Evolutionary conservation across 2,888 invertebrate genomes (phyloP).

Genomic region (Geotrupes spiniger): DNA sequence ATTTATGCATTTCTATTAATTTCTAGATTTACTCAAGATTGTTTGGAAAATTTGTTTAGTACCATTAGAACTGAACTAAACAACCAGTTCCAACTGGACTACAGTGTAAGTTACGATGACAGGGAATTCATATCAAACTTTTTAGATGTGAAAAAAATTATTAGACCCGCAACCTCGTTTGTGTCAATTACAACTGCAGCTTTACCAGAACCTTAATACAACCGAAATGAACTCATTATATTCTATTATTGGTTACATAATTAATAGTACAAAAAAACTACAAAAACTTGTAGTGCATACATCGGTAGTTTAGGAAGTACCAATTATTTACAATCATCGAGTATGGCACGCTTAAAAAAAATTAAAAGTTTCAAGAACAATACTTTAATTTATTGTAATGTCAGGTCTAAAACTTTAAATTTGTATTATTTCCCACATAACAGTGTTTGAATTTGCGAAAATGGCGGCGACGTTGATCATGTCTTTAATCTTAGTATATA

Average conservation of each 20-base stretch:
- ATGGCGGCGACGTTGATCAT: too few relatives aligned
- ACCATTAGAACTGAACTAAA: constrained; percentile 19
- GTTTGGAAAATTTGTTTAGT: constrained; percentile 18
- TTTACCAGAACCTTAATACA: constrained; percentile 1
- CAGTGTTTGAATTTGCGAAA: too few relatives aligned
- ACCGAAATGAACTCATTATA: constrained; percentile 3
- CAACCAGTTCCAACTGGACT: constrained; percentile 17
- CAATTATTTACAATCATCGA: too few relatives aligned
- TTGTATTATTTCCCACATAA: too few relatives aligned
- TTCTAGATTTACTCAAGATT: constrained; percentile 21
- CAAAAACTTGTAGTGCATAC: too few relatives aligned
- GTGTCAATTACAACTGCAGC: too few relatives aligned
- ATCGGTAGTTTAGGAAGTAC: too few relatives aligned
- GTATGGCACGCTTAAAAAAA: too few relatives aligned
- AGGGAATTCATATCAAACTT: constrained; percentile 1
- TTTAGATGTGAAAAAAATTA: not conserved
- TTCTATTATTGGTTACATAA: constrained; percentile 3
- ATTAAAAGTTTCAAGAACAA: too few relatives aligned
- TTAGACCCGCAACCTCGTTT: not conserved
- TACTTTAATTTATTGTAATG: too few relatives aligned
- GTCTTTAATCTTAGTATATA: too few relatives aligned
- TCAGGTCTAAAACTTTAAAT: too few relatives aligned
- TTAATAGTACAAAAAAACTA: not conserved
- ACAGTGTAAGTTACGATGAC: not conserved
- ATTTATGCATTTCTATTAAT: constrained; percentile 15